Conservation (phyloP, 1,140 invertebrate species). For the Leptopilina clavipes region DNA sequence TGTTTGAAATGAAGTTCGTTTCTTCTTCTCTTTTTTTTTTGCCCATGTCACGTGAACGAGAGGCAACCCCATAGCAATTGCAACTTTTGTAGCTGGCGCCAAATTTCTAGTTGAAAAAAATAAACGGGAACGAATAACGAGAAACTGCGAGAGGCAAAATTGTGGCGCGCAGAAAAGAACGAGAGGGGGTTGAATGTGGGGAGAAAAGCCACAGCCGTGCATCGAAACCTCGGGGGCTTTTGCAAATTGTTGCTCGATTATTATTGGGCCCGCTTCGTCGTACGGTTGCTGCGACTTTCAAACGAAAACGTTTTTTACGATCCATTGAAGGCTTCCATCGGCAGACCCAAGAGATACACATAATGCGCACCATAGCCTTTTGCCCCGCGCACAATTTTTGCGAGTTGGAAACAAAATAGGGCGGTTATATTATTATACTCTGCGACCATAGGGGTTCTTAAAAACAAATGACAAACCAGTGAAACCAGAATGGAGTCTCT, state of each 20-base stretch:
- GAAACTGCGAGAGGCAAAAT: conserved; percentile 42
- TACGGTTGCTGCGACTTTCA: conserved; percentile 37
- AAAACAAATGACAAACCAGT: conserved; percentile 58
- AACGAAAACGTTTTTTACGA: conserved; percentile 47
- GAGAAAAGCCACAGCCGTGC: background rate
- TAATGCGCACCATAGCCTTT: conserved; percentile 38
- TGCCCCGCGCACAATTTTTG: background rate
- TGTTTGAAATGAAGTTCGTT: conserved; percentile 42
- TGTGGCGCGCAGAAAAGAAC: conserved; percentile 21
- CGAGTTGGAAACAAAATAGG: conserved; percentile 51
- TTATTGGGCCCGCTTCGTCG: conserved; percentile 36
- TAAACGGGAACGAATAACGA: conserved; percentile 33
- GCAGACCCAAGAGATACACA: conserved; percentile 51
- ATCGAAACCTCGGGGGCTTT: conserved; percentile 31
- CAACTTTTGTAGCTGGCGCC: conserved; percentile 40
- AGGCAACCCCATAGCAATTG: conserved; percentile 49
- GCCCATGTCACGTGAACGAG: conserved; percentile 44
- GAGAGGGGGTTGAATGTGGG: background rate
- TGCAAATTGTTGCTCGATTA: conserved; percentile 45
- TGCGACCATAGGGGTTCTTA: conserved; percentile 39
- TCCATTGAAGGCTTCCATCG: conserved; percentile 47
- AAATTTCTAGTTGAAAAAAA: conserved; percentile 42
- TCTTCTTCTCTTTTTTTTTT: conserved; percentile 37
- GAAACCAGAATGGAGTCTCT: conserved; percentile 36
- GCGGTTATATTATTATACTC: conserved; percentile 45